Base-by-base conservation (phyloP, 1,140 invertebrate genomes). In the Brachionus paranguensis region DNA sequence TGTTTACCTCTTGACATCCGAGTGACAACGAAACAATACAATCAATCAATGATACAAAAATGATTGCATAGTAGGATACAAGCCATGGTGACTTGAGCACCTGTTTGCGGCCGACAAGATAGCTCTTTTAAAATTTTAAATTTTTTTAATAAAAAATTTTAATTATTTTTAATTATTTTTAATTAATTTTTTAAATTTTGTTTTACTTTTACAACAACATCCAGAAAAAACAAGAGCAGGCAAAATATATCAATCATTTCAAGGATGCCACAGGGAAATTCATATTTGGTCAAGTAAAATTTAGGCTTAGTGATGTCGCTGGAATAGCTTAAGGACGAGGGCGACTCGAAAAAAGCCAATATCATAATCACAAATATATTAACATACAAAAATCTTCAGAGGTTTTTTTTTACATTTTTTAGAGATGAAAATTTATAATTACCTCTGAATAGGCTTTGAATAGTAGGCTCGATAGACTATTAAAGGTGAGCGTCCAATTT, bases 271-370 rank as follows among this genome's bases (percentile, higher is more conserved):
- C 88, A 88, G 2, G 88, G 86, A 24, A 87, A 76, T 11, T 60
- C 24, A 7, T 86, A 50, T 29, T 87, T 85, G 1, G 86, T 78
- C 29, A 20, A 7, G 12, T 83, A 68, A 11, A 7, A 24, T 60
- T 64, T 60, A 11, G 78, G 10, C 76, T 85, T 47, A 84, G 83
- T 50, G 10, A 88, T 86, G 65, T 89, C 88, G 20, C 88, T 88
- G 4, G 87, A 87, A 85, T 86, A 86, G 3, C 87, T 87, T 33
- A 89, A 78, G 3, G 88, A 88, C 3, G 88, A 89, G n/a, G 88
- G 88, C 45, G 85, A 86, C 70, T 89, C 88, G 78, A 89, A 85
- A 72, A 89, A 88, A 14, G 87, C 88, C 81, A 89, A 85, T 8
- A 88, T 85, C 74, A 88, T 87, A 0, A 89, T 85, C 3, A 87